Evolutionary conservation across 2,888 invertebrate genomes (phyloP), one percentile per base, ranked within the genome.

Genomic region (Alviniconcha strummeri): DNA sequence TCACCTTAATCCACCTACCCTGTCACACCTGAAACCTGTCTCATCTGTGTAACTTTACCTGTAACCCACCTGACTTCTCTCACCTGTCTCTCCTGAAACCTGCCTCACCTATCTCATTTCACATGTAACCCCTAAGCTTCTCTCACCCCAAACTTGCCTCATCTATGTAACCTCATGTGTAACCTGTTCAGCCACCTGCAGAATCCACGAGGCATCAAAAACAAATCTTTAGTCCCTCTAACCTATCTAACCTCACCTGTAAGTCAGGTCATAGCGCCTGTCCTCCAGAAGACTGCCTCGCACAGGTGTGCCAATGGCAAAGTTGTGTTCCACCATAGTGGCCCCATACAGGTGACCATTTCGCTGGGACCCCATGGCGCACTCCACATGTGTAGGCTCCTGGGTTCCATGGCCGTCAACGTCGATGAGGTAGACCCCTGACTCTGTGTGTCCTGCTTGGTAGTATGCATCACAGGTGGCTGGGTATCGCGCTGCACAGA

Each of bases 401-500:
- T 97, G 97, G 84, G 96, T 96, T 0, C 98, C 98, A 92, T 97
- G 97, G 0, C 98, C 98, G 92, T 98, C 98, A 82, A 98, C 97
- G 92, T 98, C 98, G 89, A 98, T 97, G 77, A 96, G 95, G 92
- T 98, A 98, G 0, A 98, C 97, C 89, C 98, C 98, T 69, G 98
- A 97, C 89, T 97, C 96, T 0, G 97, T 97, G 91, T 97, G 97
- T 0, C 98, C 98, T 19, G 98, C 94, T 9, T 98, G 94, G 0
- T 97, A 98, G 84, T 98, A 93, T 91, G 98, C 98, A 94, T 98
- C 98, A 92, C 98, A 98, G 0, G 98, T 98, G 92, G 97, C 96
- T 87, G 97, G 96, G 92, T 97, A 97, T 84, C 97, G 96, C 0
- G 98, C 98, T 96, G 92, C 64, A 92, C 36, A 36, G 36, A 92